phyloP scores from a whole-genome alignment of 1,140 invertebrate species.

The Leptoteleia sp. region DNA sequence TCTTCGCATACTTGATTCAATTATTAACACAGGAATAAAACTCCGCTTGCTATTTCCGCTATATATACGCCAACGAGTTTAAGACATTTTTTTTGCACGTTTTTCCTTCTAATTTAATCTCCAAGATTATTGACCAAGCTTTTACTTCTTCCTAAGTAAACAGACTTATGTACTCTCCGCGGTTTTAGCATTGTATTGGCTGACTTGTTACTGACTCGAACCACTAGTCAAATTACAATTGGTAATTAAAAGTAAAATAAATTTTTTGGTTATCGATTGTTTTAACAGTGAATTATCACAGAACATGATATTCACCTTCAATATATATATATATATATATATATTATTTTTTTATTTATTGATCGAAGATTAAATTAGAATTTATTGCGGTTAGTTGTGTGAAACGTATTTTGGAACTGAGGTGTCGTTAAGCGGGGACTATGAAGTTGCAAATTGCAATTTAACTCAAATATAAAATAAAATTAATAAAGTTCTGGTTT shows the following conservation, averaged over 20 bases:
- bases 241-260: not conserved
- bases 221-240: not conserved
- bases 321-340: too few species aligned
- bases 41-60: conserved; percentile 1
- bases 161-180: not conserved
- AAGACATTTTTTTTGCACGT: conserved; percentile 5
- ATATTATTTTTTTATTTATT: too few species aligned
- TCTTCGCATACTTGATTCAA: conserved; percentile 13
- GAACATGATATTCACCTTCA: too few species aligned
- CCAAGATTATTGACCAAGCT: conserved; percentile 17
- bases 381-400: too few species aligned
- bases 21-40: conserved; percentile 6
- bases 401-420: too few species aligned
- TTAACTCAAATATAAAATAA: too few species aligned
- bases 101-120: conserved; percentile 14
- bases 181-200: not conserved
- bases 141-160: conserved; percentile 1
- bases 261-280: too few species aligned
- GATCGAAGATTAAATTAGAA: too few species aligned
- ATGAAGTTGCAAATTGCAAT: too few species aligned
- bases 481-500: too few species aligned
- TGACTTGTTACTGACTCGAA: conserved; percentile 4
- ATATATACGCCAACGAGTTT: conserved; percentile 4
- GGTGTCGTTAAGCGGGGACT: too few species aligned
- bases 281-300: too few species aligned